Evolutionary conservation across 2,888 invertebrate genomes (phyloP).

Genomic region (Protodeltote pygarga): DNA sequence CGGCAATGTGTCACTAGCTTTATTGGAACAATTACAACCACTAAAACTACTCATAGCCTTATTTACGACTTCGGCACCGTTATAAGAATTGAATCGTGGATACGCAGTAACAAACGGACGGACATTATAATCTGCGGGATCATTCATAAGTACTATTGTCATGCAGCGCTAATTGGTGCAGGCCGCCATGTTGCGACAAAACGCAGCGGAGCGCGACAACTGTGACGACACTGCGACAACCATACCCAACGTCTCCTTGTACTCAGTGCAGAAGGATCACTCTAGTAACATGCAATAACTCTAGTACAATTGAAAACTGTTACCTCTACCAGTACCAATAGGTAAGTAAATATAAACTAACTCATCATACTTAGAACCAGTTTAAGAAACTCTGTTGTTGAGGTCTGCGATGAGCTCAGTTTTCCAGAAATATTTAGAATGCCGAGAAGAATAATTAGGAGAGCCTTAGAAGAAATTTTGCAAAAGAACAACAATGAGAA

Average conservation of each 20-base stretch:
- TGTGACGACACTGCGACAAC: slow-evolving; percentile 29
- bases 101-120: slow-evolving; percentile 25
- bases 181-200: slow-evolving; percentile 31
- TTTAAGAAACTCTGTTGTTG: too few species aligned
- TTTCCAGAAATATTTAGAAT: too few species aligned
- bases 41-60: slow-evolving; percentile 17
- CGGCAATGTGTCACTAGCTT: slow-evolving; percentile 19
- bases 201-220: slow-evolving; percentile 34
- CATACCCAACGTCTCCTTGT: slow-evolving; percentile 1
- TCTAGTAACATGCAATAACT: too few species aligned
- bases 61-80: slow-evolving; percentile 13
- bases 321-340: too few species aligned
- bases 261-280: slow-evolving; percentile 13
- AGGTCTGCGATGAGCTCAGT: too few species aligned
- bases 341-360: too few species aligned
- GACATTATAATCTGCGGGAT: slow-evolving; percentile 36
- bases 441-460: too few species aligned
- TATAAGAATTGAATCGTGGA: slow-evolving; percentile 11
- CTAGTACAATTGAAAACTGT: too few species aligned
- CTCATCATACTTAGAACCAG: too few species aligned
- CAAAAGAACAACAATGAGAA: too few species aligned
- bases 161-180: slow-evolving; percentile 26
- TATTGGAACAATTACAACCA: slow-evolving; percentile 27
- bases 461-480: too few species aligned
- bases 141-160: slow-evolving; percentile 26